Conservation (phyloP, 2,113 vertebrate genomes). For the Asarcornis scutulata region DNA sequence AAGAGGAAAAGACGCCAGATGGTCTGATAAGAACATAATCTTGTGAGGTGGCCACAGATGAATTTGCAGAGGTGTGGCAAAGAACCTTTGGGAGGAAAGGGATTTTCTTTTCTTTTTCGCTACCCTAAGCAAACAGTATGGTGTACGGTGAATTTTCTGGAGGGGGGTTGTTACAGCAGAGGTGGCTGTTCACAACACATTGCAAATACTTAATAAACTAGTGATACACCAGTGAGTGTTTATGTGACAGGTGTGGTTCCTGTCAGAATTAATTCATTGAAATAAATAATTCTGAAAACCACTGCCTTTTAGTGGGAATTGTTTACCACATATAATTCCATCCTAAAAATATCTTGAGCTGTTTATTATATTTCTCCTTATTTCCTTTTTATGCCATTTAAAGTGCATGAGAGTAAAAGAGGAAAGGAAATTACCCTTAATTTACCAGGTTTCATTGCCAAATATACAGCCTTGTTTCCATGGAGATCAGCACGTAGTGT, state of each 20-base stretch:
- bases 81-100: neutral
- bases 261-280: neutral
- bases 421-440: neutral
- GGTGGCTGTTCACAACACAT: neutral
- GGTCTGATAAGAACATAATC: neutral
- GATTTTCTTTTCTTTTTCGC: neutral
- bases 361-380: conserved; percentile 4
- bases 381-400: conserved; percentile 23
- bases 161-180: neutral
- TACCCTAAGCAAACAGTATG: neutral
- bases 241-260: neutral
- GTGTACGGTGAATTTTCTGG: neutral
- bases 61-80: neutral
- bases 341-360: neutral
- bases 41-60: neutral
- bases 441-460: conserved; percentile 24
- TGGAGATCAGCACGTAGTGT: conserved; percentile 29
- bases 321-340: neutral
- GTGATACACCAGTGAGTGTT: neutral
- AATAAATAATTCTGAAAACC: neutral
- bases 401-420: conserved; percentile 1
- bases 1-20: neutral
- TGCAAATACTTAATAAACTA: neutral
- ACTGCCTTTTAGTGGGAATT: neutral
- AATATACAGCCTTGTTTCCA: conserved; percentile 19